Percentiles rank a stretch among this genome's conserved stretches.
Evolutionary conservation across 2,113 vertebrate species (phyloP).

Genomic region (Actenoides hombroni): DNA sequence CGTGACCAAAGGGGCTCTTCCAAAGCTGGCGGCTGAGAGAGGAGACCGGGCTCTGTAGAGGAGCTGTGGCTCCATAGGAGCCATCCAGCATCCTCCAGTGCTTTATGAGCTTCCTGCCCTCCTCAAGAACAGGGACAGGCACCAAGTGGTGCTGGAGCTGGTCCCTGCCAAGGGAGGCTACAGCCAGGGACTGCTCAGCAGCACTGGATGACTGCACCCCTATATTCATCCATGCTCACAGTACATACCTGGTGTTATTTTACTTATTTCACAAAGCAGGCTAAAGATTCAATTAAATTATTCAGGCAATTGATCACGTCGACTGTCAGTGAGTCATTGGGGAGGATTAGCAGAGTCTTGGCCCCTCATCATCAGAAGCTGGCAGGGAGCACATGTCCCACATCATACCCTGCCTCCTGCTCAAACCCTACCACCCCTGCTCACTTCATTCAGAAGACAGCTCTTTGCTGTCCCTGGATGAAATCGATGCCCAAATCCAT

Average conservation of each 20-base stretch:
- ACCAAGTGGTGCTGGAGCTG: background rate
- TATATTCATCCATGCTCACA: background rate
- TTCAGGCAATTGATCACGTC: background rate
- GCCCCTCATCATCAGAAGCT: background rate
- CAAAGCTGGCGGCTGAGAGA: background rate
- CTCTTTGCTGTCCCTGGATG: background rate
- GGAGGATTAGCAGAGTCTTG: background rate
- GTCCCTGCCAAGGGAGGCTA: background rate
- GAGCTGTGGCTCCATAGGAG: background rate
- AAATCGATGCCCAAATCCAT: background rate
- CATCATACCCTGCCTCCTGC: background rate
- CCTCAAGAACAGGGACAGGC: background rate
- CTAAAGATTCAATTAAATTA: rapidly evolving
- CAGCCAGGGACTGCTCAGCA: background rate
- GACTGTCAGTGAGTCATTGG: rapidly evolving
- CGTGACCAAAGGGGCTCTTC: background rate
- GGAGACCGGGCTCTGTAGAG: background rate
- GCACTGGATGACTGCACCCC: background rate
- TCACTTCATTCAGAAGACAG: background rate
- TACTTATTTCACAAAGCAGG: background rate
- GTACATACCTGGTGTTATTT: rapidly evolving
- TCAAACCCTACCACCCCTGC: background rate
- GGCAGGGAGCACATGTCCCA: background rate
- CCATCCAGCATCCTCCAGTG: background rate
- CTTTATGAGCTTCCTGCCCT: background rate